Conservation (phyloP, 2,113 vertebrate species). For the Aleadryas rufinucha region DNA sequence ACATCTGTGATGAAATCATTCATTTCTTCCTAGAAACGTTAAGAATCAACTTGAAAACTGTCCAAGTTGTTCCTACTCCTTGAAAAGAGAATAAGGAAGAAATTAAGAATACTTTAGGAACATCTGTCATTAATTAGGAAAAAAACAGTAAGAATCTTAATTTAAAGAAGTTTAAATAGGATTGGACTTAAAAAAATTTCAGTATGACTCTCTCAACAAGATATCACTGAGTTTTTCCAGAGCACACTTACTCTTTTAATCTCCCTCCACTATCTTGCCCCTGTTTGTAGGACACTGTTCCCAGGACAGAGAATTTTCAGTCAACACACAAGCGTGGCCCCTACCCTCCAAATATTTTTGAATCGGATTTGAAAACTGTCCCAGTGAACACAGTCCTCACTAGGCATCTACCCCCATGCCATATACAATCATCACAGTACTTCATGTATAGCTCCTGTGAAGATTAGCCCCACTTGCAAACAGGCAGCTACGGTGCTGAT, state of each 20-base stretch:
- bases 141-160: neutral
- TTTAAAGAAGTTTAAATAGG: neutral
- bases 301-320: neutral
- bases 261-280: neutral
- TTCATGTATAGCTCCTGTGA: neutral
- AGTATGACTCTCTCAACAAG: neutral
- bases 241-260: neutral
- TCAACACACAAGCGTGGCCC: neutral
- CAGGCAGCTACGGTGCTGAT: neutral
- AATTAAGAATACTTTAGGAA: neutral
- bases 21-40: neutral
- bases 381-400: neutral
- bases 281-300: neutral
- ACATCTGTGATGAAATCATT: conserved; percentile 38
- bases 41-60: neutral
- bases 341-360: neutral
- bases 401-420: neutral
- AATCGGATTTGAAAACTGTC: neutral
- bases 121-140: conserved; percentile 9
- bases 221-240: neutral
- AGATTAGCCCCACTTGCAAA: neutral
- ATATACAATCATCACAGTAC: neutral
- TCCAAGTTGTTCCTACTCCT: neutral
- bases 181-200: neutral
- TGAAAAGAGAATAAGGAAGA: neutral